A percentile compares a stretch with the other conserved stretches of the same genome.
phyloP scores from a whole-genome alignment of 2,888 invertebrate genomes.

The Bhutanitis thaidina region DNA sequence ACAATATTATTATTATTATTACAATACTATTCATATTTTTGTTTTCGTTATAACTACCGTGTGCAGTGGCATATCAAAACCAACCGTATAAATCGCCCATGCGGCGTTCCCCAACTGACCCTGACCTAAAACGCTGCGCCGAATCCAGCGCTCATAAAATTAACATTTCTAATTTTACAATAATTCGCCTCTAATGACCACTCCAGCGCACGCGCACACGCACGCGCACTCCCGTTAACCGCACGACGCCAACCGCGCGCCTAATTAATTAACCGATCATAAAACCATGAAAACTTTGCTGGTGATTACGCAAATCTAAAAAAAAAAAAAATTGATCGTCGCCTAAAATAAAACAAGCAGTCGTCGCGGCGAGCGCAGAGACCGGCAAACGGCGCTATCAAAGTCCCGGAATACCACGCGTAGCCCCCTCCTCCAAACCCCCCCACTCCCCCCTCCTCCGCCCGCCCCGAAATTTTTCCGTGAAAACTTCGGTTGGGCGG shows the following conservation, averaged over 20 bases:
- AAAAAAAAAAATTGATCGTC: conserved; percentile 34
- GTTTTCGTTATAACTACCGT: too few species aligned
- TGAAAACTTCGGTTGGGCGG: conserved; percentile 29
- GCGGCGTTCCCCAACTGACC: conserved; percentile 22
- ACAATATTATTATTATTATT: too few species aligned
- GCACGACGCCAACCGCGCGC: conserved; percentile 16
- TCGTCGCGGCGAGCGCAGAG: conserved; percentile 38
- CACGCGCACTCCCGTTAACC: conserved; percentile 23
- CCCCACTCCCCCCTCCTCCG: too few species aligned
- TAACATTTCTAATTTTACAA: conserved; percentile 30
- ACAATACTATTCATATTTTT: too few species aligned
- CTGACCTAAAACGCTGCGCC: conserved; percentile 30
- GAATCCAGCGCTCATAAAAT: conserved; percentile 26
- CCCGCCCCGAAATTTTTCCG: conserved; percentile 41
- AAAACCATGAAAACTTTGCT: conserved; percentile 33
- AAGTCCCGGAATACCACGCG: conserved; percentile 40
- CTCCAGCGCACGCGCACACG: too few species aligned
- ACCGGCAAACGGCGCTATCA: conserved; percentile 31
- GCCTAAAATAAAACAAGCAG: conserved; percentile 52
- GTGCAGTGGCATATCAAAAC: neutral
- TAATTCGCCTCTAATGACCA: conserved; percentile 21
- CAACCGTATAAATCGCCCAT: neutral
- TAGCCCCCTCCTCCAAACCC: too few species aligned
- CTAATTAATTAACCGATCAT: conserved; percentile 34
- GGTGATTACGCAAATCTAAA: conserved; percentile 45